Base-by-base conservation (phyloP, 2,113 vertebrate species). In the Dromas ardeola region DNA sequence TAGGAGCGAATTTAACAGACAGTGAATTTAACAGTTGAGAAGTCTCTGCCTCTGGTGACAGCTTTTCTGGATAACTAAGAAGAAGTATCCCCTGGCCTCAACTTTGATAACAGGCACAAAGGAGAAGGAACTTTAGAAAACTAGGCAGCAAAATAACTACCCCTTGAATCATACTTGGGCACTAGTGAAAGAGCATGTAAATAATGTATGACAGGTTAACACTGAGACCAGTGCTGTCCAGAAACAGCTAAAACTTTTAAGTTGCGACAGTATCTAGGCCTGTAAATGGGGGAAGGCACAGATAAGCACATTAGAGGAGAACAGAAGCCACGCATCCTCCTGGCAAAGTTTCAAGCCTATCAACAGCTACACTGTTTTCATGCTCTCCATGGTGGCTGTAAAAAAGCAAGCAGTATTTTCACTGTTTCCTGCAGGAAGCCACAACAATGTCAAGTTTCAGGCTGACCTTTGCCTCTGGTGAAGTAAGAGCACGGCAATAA, bases 351-450 rank as follows among this genome's bases (percentile, higher is more conserved):
- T 89, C 91, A 94, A 73, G 70, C 38, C 69, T 42, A 23, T 50
- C 70, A 87, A 27, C 81, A 94, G 52, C 72, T 36, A 63, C 49
- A 10, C 49, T 61, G 30, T 49, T 50, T 49, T 45, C 18, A 7
- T 47, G 79, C 53, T 79, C 84, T 69, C 56, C 77, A 55, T 0
- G 5, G 15, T 15, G 42, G 59, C 65, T 52, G 69, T 84, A 83
- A 73, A 74, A 90, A 87, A n/a, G 12, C 53, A 38, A 80, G 58
- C 62, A 26, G 29, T 17, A n/a, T 92, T 94, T 90, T 93, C 93
- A 77, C 74, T 0, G 1, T 83, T 95, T 96, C 92, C 95, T 90
- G 85, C 79, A 93, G 81, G 79, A 95, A 86, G 88, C 29, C 42
- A 77, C 63, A 93, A 69, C 52, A 84, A 53, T 47, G 67, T 62